Percentiles rank a stretch among this genome's conserved stretches.
Conservation (phyloP, 2,888 invertebrate species). For the Ophion ventricosus region DNA sequence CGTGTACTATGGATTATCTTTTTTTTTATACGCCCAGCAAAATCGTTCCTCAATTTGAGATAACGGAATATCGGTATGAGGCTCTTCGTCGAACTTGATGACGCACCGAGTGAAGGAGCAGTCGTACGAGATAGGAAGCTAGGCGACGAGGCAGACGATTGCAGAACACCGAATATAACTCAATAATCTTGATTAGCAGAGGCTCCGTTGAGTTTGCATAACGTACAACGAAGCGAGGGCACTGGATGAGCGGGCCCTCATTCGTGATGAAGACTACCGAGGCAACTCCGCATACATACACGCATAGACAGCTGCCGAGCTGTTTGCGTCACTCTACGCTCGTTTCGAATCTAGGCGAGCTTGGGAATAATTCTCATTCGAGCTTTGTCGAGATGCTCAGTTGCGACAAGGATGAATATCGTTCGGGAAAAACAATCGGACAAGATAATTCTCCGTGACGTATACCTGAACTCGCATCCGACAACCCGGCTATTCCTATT, state of each 20-base stretch:
- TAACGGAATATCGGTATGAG: neutral
- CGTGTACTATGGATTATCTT: neutral
- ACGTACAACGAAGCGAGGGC: conserved; percentile 34
- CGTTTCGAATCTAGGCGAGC: conserved; percentile 13
- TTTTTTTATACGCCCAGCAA: neutral
- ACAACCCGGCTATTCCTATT: neutral
- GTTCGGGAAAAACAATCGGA: neutral
- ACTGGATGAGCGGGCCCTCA: conserved; percentile 16
- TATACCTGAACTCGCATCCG: neutral
- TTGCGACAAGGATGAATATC: neutral
- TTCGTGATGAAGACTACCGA: conserved; percentile 26
- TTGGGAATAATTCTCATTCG: conserved; percentile 25
- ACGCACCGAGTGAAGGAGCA: too few species aligned
- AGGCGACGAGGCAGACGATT: conserved; percentile 20
- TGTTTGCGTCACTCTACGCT: conserved; percentile 7
- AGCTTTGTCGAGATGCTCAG: conserved; percentile 2
- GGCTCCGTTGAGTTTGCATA: conserved; percentile 39
- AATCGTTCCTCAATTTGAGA: neutral
- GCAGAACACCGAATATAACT: conserved; percentile 37
- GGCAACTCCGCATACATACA: conserved; percentile 10
- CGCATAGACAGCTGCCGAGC: conserved; percentile 9
- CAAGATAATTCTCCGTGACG: neutral
- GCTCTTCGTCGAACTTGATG: neutral
- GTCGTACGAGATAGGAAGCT: neutral
- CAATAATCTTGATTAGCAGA: conserved; percentile 45